Conservation (phyloP, 2,113 vertebrate species). For the Xenopus borealis region DNA sequence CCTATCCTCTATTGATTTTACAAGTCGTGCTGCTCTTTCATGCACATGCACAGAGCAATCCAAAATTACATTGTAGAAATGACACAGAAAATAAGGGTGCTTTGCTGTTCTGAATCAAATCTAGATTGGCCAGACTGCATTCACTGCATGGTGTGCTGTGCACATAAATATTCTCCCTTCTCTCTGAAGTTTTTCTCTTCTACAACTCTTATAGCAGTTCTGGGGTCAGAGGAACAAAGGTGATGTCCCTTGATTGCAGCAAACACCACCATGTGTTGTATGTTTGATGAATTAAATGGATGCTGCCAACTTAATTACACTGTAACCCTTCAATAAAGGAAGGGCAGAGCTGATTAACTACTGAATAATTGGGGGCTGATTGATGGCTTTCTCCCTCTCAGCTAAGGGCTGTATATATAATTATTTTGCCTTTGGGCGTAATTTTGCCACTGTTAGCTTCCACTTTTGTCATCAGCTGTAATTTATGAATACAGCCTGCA, state of each 20-base stretch:
- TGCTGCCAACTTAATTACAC: conserved; percentile 88
- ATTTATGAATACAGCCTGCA: conserved; percentile 75
- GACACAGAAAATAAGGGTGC: background rate
- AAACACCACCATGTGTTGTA: conserved; percentile 77
- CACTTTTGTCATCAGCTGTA: conserved; percentile 77
- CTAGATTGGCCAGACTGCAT: background rate
- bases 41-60: background rate
- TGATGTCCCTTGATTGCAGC: conserved; percentile 67
- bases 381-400: conserved; percentile 79
- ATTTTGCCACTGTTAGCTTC: conserved; percentile 78
- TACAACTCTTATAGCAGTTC: conserved; percentile 51
- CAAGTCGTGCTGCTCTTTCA: no score
- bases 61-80: conserved; percentile 32
- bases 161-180: conserved; percentile 51
- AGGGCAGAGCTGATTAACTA: conserved; percentile 85
- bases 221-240: conserved; percentile 71
- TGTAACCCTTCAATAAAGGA: conserved; percentile 89
- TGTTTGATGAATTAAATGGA: conserved; percentile 89
- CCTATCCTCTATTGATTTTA: conserved; percentile 8
- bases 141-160: conserved; percentile 7
- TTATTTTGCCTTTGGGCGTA: conserved; percentile 86
- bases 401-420: conserved; percentile 84
- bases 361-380: conserved; percentile 85
- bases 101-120: conserved; percentile 40
- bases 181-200: conserved; percentile 57